Evolutionary conservation across 2,888 invertebrate species (phyloP).

Genomic region (Strigamia transsilvanica): DNA sequence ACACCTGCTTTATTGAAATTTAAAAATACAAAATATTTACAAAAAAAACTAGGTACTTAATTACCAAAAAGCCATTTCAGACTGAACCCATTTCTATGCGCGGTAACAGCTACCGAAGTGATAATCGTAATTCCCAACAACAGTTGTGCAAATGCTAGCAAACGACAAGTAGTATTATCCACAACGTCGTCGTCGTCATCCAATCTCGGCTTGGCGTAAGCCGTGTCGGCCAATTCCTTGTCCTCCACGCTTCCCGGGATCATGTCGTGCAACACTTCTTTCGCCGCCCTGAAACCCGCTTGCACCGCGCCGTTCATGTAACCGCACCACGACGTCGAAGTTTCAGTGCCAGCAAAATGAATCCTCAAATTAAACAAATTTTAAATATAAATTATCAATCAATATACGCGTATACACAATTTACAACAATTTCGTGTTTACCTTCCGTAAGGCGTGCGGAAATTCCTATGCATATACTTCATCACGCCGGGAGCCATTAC

Average conservation of each 20-base stretch:
- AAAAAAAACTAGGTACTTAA: too few relatives aligned
- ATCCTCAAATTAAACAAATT: constrained; percentile 59
- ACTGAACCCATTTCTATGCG: neutral
- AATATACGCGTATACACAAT: too few relatives aligned
- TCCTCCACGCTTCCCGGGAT: neutral
- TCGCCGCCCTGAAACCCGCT: constrained; percentile 61
- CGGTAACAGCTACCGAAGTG: neutral
- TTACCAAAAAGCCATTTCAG: too few relatives aligned
- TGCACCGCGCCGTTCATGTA: constrained; percentile 64
- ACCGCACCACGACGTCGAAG: constrained; percentile 63
- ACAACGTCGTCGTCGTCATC: neutral
- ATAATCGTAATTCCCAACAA: neutral
- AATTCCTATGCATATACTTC: constrained; percentile 46
- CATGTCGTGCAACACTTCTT: constrained; percentile 57
- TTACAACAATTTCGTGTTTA: too few relatives aligned
- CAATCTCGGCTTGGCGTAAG: neutral
- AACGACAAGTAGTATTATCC: neutral
- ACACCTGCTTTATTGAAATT: too few relatives aligned
- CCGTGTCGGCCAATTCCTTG: constrained; percentile 36
- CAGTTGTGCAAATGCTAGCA: neutral
- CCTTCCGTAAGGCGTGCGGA: constrained; percentile 53
- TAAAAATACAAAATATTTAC: too few relatives aligned
- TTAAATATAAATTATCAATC: too few relatives aligned
- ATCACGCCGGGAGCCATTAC: constrained; percentile 63
- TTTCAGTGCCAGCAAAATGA: constrained; percentile 63